Base-by-base conservation (phyloP, 2,113 vertebrate species). In the Tetraodon nigroviridis region DNA sequence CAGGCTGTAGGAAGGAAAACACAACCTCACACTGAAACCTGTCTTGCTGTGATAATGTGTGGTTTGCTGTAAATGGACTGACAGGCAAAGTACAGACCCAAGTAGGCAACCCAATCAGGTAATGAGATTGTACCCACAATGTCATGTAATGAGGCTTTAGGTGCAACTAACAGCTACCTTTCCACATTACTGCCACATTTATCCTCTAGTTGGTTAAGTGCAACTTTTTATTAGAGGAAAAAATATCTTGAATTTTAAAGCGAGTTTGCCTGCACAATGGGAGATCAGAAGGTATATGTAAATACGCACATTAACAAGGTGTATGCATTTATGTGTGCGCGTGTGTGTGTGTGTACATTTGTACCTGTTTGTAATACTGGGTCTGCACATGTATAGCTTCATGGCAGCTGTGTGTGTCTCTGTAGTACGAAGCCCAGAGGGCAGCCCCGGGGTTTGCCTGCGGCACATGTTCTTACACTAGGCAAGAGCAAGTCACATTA, bases 1-100 rank as follows among this genome's bases (percentile, higher is more conserved):
- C 70, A 27, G 84, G 90, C 84, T 86, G 90, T 85, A 87, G 86
- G 78, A 84, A 79, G 84, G 78, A 84, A 90, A 85, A 82, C 79
- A 82, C 80, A 88, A 87, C 88, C 89, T 86, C 88, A 82, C 89
- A 89, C 86, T 70, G 83, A 87, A 86, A 87, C 78, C 84, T 77
- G 85, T 87, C 90, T 76, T 82, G 82, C 90, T 87, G 89, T 89
- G 90, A 92, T 93, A 94, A 94, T 93, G 88, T 93, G 89, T 84
- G 86, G 88, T 84, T 87, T 81, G 80, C 87, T 86, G 84, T 82
- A 80, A 84, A 79, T 13, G 7, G 78, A 61, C 87, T 91, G 91
- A 91, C 89, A 92, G 90, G 92, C 79, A 82, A 79, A 73, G 79
- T 79, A 67, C 80, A 85, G 85, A 87, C 87, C 83, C 64, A 55